These are phyloP conservation scores for Schizotus pectinicornis DNA, from an alignment of 2,888 invertebrate species.

Conservation along the genomic window DNA sequence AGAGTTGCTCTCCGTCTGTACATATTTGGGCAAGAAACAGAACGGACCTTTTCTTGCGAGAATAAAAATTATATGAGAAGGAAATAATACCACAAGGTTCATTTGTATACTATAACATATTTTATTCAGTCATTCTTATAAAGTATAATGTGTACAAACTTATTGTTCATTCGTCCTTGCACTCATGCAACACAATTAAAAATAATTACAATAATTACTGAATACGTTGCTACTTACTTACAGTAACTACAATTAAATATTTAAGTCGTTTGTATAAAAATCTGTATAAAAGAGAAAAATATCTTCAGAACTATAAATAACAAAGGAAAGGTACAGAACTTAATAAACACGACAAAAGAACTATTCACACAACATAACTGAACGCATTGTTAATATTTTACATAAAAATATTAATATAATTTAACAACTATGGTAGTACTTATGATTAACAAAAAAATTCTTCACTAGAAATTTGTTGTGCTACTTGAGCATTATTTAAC, in stretches of 20 bases:
- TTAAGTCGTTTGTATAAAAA: conserved; percentile 27
- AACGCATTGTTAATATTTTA: conserved; percentile 33
- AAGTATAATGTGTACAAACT: conserved; percentile 31
- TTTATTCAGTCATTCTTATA: conserved; percentile 42
- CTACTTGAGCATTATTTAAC: conserved; percentile 41
- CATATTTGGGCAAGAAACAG: too few species aligned
- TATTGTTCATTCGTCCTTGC: conserved; percentile 8
- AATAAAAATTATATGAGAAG: too few species aligned
- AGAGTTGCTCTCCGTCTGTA: too few species aligned
- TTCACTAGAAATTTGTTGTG: conserved; percentile 43
- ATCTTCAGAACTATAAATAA: conserved; percentile 25
- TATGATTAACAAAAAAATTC: conserved; percentile 33
- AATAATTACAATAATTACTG: conserved; percentile 19
- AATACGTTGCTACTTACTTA: conserved; percentile 24
- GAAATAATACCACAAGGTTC: too few species aligned
- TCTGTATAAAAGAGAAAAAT: conserved; percentile 17
- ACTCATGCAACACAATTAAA: conserved; percentile 20
- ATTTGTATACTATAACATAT: neutral
- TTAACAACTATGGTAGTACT: conserved; percentile 33
- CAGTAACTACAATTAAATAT: conserved; percentile 28
- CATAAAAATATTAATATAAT: conserved; percentile 29
- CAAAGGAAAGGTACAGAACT: conserved; percentile 12
- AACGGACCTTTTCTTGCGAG: too few species aligned
- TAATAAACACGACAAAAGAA: conserved; percentile 19
- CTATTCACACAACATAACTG: conserved; percentile 25